Conservation (phyloP, 2,113 vertebrate genomes). For the Neofelis nebulosa region DNA sequence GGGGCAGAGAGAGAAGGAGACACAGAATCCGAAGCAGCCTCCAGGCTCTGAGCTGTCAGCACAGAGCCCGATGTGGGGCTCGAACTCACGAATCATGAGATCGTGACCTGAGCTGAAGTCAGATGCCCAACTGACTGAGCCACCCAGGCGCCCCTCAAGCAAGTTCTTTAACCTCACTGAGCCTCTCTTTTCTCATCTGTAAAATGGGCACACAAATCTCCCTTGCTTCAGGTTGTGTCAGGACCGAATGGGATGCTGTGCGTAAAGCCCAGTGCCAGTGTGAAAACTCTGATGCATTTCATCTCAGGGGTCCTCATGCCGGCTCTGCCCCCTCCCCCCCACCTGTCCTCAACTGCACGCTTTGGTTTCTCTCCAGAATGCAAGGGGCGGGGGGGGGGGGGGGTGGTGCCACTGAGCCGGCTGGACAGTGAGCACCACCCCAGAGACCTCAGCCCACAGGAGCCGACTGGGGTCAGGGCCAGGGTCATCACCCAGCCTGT, state of each 20-base stretch:
- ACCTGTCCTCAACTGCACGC: neutral
- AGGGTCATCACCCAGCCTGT: neutral
- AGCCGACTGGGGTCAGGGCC: neutral
- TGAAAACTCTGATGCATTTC: fast-evolving
- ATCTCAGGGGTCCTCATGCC: neutral
- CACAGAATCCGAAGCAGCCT: no score
- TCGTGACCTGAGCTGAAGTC: no score
- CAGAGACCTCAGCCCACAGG: no score
- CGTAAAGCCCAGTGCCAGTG: neutral
- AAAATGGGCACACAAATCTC: neutral
- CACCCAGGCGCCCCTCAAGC: no score
- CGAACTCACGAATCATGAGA: no score
- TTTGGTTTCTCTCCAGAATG: neutral
- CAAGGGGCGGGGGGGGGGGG: neutral
- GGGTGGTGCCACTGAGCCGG: neutral
- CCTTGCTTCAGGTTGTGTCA: neutral
- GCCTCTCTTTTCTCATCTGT: neutral
- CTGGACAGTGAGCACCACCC: fast-evolving
- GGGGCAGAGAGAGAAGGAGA: no score
- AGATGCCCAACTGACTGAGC: no score
- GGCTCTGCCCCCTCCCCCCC: neutral
- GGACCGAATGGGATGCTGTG: fast-evolving
- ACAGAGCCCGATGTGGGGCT: no score
- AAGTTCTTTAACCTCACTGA: neutral
- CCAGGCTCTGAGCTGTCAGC: no score